These are phyloP conservation scores for Varanus salvator DNA, from an alignment of 2,113 vertebrate genomes.

Conservation along the genomic window DNA sequence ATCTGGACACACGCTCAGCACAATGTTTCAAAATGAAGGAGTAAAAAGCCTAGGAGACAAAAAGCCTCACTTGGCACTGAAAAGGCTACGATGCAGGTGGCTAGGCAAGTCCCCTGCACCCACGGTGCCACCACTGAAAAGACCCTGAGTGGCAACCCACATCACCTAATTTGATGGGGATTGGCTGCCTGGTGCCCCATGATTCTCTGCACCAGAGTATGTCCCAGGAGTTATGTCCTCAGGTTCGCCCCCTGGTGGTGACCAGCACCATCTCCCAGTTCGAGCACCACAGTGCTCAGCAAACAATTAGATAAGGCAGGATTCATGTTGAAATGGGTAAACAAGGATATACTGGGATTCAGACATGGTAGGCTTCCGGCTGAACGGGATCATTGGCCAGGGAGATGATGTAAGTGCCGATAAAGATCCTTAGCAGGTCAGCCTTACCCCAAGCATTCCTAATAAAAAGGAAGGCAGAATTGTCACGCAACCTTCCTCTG, in stretches of 20 bases:
- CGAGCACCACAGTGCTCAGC: not conserved
- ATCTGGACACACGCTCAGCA: too few species aligned
- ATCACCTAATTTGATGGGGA: too few species aligned
- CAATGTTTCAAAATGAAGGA: too few species aligned
- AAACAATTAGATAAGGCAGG: not conserved
- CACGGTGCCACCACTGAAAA: too few species aligned
- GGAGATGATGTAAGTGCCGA: not conserved
- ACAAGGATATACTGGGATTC: not conserved
- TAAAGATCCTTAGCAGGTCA: constrained; percentile 1
- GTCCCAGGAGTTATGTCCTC: not conserved
- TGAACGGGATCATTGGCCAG: not conserved
- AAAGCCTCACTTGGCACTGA: too few species aligned
- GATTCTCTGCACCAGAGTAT: too few species aligned
- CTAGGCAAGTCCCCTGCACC: too few species aligned
- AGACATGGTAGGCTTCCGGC: not conserved
- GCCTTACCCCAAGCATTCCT: not conserved
- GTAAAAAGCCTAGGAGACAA: too few species aligned
- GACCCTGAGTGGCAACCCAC: too few species aligned
- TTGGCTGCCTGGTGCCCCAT: not conserved
- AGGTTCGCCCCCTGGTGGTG: not conserved
- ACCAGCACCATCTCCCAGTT: too few species aligned
- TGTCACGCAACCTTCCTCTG: not conserved
- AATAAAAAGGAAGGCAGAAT: constrained; percentile 6
- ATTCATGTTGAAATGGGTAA: not conserved
- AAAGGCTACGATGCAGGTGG: too few species aligned